phyloP scores from a whole-genome alignment of 2,888 invertebrate genomes.

The Endomychus coccineus region DNA sequence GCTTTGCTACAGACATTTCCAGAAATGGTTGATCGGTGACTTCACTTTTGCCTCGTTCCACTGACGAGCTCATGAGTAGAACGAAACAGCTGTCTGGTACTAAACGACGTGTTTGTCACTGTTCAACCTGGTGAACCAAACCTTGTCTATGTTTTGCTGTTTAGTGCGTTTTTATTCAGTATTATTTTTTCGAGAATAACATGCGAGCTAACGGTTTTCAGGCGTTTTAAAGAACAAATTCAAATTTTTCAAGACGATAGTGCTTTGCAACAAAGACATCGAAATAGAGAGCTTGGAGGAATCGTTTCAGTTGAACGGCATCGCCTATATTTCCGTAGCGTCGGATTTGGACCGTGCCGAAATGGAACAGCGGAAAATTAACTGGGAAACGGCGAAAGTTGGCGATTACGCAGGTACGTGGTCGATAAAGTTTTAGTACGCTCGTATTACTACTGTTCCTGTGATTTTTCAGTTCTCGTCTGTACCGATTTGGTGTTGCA shows the following conservation, averaged over 20 bases:
- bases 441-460: no score
- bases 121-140: no score
- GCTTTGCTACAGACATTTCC: no score
- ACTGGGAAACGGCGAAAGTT: conserved; percentile 22
- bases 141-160: no score
- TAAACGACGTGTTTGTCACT: no score
- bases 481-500: conserved; percentile 60
- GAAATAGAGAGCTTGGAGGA: conserved; percentile 47
- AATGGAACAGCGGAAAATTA: conserved; percentile 22
- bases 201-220: no score
- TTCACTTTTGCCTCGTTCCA: no score
- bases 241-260: conserved; percentile 49
- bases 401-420: conserved; percentile 24
- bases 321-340: conserved; percentile 26
- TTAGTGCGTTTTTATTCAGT: no score
- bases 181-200: no score
- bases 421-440: conserved; percentile 9
- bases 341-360: conserved; percentile 28
- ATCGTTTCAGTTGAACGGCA: conserved; percentile 25
- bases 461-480: conserved; percentile 48
- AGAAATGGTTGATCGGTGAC: no score
- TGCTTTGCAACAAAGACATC: conserved; percentile 54
- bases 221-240: conserved; percentile 47
- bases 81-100: no score
- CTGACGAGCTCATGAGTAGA: no score